Conservation (phyloP, 1,140 invertebrate genomes). For the Trachymyrmex cornetzi region DNA sequence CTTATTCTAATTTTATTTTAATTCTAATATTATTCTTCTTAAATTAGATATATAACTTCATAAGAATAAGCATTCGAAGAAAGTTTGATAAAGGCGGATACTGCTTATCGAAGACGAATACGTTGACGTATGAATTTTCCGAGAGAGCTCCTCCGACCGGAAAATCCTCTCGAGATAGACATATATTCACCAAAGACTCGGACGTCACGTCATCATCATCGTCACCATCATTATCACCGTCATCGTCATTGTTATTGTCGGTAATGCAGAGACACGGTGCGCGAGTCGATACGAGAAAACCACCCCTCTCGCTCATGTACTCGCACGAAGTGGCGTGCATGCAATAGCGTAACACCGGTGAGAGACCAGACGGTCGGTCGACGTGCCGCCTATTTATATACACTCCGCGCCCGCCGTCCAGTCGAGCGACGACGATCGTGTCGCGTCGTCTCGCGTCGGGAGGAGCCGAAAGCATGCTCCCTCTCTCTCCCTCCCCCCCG, state of each 20-base stretch:
- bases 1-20: too few relatives aligned
- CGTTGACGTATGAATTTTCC: constrained; percentile 13
- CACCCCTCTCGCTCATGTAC: constrained; percentile 56
- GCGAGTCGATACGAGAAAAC: constrained; percentile 72
- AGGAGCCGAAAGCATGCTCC: constrained; percentile 57
- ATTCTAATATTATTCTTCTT: background rate
- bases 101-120: background rate
- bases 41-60: background rate
- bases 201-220: background rate
- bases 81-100: background rate
- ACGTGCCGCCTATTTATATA: constrained; percentile 76
- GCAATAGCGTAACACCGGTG: constrained; percentile 65
- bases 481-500: too few relatives aligned
- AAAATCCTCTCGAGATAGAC: background rate
- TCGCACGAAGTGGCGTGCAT: constrained; percentile 64
- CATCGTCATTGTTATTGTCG: constrained; percentile 51
- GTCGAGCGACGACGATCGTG: constrained; percentile 72
- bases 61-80: background rate
- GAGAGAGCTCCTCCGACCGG: background rate
- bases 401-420: constrained; percentile 63
- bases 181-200: constrained; percentile 1
- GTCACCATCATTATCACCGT: background rate
- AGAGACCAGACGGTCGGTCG: constrained; percentile 74
- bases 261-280: constrained; percentile 60
- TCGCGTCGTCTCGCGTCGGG: constrained; percentile 67